These are phyloP conservation scores for Hemibagrus wyckioides DNA, from an alignment of 2,113 vertebrate species.

Conservation along the genomic window DNA sequence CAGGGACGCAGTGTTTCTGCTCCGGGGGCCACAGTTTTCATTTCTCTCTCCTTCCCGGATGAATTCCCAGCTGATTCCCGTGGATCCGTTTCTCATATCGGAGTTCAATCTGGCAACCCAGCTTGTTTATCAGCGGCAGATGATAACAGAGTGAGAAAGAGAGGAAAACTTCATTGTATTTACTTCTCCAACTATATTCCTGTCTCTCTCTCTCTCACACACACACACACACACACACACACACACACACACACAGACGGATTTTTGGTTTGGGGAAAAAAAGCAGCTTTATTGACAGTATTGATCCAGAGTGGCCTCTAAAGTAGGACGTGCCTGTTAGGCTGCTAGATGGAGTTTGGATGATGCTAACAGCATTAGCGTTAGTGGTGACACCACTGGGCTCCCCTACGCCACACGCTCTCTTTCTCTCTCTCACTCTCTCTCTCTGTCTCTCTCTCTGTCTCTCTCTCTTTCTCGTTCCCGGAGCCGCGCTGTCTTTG, in stretches of 20 bases:
- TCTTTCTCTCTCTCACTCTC: not conserved
- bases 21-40: constrained; percentile 73
- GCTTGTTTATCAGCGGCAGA: constrained; percentile 70
- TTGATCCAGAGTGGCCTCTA: constrained; percentile 17
- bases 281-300: constrained; percentile 63
- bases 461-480: not conserved
- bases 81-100: constrained; percentile 75
- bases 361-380: constrained; percentile 47
- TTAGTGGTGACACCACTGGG: constrained; percentile 34
- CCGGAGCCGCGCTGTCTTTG: constrained; percentile 21
- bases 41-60: constrained; percentile 63
- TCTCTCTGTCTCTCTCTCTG: constrained; percentile 1
- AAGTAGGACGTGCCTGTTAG: constrained; percentile 40
- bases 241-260: not conserved
- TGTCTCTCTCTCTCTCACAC: not conserved
- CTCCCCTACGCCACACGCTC: constrained; percentile 11
- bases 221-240: constrained; percentile 24
- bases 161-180: constrained; percentile 11
- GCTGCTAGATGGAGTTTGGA: constrained; percentile 52
- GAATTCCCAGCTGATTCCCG: constrained; percentile 67
- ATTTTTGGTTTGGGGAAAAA: constrained; percentile 59
- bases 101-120: constrained; percentile 73
- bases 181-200: constrained; percentile 5
- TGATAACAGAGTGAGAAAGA: constrained; percentile 56
- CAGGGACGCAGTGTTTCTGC: constrained; percentile 66